Conservation (phyloP, 1,140 invertebrate species). For the Lamellibrachia luymesi region DNA sequence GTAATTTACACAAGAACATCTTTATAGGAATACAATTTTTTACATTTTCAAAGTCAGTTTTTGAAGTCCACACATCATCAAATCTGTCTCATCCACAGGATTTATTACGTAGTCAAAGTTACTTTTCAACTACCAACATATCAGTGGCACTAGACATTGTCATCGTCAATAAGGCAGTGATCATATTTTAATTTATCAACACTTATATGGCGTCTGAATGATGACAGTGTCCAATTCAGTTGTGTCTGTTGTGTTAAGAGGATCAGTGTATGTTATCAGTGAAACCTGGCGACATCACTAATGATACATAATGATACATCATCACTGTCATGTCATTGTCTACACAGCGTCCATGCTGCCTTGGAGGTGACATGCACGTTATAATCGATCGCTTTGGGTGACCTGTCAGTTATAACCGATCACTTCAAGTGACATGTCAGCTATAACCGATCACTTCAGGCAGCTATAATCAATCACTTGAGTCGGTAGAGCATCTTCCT, state of each 20-base stretch:
- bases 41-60: too few relatives aligned
- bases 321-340: not conserved
- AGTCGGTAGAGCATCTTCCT: slow-evolving; percentile 95
- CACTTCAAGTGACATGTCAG: not conserved
- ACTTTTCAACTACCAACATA: too few relatives aligned
- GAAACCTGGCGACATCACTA: not conserved
- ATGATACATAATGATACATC: not conserved
- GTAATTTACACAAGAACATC: too few relatives aligned
- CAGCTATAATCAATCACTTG: slow-evolving; percentile 56
- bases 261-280: not conserved
- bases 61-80: too few relatives aligned
- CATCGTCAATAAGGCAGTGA: too few relatives aligned
- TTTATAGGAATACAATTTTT: too few relatives aligned
- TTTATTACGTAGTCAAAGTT: too few relatives aligned
- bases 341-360: not conserved
- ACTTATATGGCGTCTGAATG: not conserved
- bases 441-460: slow-evolving; percentile 62
- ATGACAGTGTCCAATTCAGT: not conserved
- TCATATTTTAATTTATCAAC: too few relatives aligned
- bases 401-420: not conserved
- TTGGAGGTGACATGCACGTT: not conserved
- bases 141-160: too few relatives aligned
- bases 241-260: not conserved
- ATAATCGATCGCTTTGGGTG: not conserved
- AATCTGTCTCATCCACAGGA: too few relatives aligned